phyloP scores from a whole-genome alignment of 2,797 vertebrate genomes.

The Carcharodon carcharias region DNA sequence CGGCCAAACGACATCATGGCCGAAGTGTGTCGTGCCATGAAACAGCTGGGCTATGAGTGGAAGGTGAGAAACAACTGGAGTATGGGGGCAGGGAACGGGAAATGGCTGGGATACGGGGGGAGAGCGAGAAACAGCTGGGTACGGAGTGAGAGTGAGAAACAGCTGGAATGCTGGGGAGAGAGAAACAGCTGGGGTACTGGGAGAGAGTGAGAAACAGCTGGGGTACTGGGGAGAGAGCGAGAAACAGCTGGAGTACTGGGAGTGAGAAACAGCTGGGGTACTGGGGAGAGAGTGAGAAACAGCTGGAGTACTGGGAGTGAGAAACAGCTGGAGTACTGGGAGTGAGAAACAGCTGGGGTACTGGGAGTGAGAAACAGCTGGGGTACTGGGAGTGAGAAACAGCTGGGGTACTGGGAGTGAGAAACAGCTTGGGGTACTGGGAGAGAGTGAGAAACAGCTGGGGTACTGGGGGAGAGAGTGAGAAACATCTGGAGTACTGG shows the following conservation, averaged over 20 bases:
- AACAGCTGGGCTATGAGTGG: slow-evolving; percentile 96
- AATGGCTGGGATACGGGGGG: neutral
- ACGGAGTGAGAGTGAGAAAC: neutral
- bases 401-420: too few relatives aligned
- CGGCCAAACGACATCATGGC: slow-evolving; percentile 96
- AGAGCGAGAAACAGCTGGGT: neutral
- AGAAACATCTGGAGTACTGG: too few relatives aligned
- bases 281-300: too few relatives aligned
- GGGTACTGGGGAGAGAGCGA: neutral
- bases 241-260: neutral
- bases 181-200: neutral
- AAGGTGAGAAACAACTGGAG: slow-evolving; percentile 67
- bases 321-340: too few relatives aligned
- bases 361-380: neutral
- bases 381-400: too few relatives aligned
- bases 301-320: neutral
- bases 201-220: too few relatives aligned
- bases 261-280: neutral
- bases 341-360: too few relatives aligned
- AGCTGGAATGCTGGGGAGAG: neutral
- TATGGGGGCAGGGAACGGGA: slow-evolving; percentile 38
- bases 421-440: neutral
- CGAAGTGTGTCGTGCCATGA: slow-evolving; percentile 95
- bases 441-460: neutral
- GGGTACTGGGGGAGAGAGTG: neutral